Evolutionary conservation across 2,888 invertebrate genomes (phyloP).

Genomic region (Aleiodes alternator): DNA sequence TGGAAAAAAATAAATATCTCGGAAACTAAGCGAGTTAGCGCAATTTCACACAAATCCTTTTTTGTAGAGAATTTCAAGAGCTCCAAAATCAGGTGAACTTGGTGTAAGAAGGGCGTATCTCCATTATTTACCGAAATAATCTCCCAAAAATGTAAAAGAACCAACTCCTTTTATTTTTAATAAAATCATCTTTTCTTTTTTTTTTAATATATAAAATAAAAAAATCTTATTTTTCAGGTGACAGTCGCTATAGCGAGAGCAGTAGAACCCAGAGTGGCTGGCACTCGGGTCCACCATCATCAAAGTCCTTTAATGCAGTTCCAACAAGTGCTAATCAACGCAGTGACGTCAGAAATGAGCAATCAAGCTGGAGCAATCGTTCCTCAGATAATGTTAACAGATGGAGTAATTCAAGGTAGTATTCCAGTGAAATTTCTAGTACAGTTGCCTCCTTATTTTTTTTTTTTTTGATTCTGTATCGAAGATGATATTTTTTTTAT

Average conservation of each 20-base stretch:
- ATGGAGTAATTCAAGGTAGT: conserved; percentile 70
- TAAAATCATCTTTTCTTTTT: conserved; percentile 41
- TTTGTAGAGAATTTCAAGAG: no score
- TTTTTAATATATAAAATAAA: conserved; percentile 31
- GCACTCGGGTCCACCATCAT: conserved; percentile 72
- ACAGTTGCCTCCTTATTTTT: no score
- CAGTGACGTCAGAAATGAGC: conserved; percentile 60
- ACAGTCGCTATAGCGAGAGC: conserved; percentile 72
- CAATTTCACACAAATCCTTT: no score
- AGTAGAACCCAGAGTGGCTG: conserved; percentile 71
- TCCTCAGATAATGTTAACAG: conserved; percentile 72
- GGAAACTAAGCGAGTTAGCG: no score
- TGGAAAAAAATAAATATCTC: no score
- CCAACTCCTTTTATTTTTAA: conserved; percentile 13
- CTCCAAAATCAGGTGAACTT: no score
- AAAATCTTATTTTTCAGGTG: conserved; percentile 61
- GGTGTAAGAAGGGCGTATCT: conserved; percentile 1
- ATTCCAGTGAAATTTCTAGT: no score
- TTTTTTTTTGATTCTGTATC: no score
- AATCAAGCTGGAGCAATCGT: conserved; percentile 71
- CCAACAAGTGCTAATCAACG: conserved; percentile 62
- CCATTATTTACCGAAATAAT: not conserved
- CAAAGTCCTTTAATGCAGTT: conserved; percentile 72
- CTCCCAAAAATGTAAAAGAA: conserved; percentile 13
- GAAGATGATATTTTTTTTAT: no score